Evolutionary conservation across 2,888 invertebrate species (phyloP).

Genomic region (Itoplectis maculator): DNA sequence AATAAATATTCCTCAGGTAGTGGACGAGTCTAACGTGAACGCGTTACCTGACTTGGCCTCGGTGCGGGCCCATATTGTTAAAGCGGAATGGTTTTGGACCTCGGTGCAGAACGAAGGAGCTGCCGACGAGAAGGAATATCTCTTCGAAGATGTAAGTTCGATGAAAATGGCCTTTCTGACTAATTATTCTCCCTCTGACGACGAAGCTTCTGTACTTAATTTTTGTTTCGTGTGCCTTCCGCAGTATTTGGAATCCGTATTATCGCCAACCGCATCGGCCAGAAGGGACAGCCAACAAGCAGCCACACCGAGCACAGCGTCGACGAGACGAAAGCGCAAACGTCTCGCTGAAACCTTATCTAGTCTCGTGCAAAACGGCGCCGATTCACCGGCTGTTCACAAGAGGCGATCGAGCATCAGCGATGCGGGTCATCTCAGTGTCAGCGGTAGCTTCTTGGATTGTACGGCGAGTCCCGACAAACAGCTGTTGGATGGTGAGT

Average conservation of each 20-base stretch:
- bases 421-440: conserved; percentile 93
- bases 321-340: conserved; percentile 92
- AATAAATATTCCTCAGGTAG: conserved; percentile 87
- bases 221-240: conserved; percentile 30
- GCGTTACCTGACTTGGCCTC: conserved; percentile 90
- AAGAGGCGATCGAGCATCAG: conserved; percentile 95
- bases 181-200: background rate
- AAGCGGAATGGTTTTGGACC: conserved; percentile 99
- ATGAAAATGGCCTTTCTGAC: background rate
- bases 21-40: conserved; percentile 92
- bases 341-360: conserved; percentile 88
- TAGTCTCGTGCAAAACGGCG: conserved; percentile 86
- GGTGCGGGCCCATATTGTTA: conserved; percentile 90
- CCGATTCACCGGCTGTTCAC: conserved; percentile 86
- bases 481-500: conserved; percentile 82
- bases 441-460: conserved; percentile 95
- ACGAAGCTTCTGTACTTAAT: conserved; percentile 38
- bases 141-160: conserved; percentile 92
- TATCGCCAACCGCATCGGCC: conserved; percentile 84
- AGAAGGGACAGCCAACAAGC: conserved; percentile 87
- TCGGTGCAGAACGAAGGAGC: conserved; percentile 98
- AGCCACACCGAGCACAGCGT: conserved; percentile 85
- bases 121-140: conserved; percentile 95
- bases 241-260: conserved; percentile 85
- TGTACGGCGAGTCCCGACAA: conserved; percentile 94